Evolutionary conservation across 1,140 invertebrate species (phyloP).

Genomic region (Gryllus bimaculatus): DNA sequence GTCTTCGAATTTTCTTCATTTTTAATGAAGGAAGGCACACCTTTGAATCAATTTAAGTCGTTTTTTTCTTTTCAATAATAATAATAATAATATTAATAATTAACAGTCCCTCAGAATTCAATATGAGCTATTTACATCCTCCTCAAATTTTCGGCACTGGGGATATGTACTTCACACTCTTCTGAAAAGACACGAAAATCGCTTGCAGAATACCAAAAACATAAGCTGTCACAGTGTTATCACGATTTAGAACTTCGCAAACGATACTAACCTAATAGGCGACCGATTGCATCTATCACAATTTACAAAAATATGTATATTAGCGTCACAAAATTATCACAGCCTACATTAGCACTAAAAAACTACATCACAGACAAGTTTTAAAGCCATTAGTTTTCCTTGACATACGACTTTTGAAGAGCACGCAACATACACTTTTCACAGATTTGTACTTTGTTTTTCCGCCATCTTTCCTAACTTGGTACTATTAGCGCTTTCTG

Average conservation of each 20-base stretch:
- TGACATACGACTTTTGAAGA: background rate
- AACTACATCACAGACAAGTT: background rate
- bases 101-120: background rate
- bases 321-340: background rate
- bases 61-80: background rate
- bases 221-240: background rate
- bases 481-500: no score
- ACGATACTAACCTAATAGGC: background rate
- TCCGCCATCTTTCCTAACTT: background rate
- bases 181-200: no score
- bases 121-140: background rate
- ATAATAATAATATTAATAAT: background rate
- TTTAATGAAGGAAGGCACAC: slow-evolving; percentile 28
- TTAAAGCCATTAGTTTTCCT: background rate
- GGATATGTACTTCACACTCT: background rate
- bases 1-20: slow-evolving; percentile 39
- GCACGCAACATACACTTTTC: background rate
- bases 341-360: background rate
- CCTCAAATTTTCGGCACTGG: background rate
- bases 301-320: background rate
- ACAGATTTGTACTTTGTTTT: slow-evolving; percentile 2
- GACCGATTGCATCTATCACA: background rate
- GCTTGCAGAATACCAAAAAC: no score
- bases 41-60: background rate
- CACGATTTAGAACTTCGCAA: background rate